phyloP scores from a whole-genome alignment of 35 echinoderm and acorn worm genomes.

The Heliocidaris erythrogramma region DNA sequence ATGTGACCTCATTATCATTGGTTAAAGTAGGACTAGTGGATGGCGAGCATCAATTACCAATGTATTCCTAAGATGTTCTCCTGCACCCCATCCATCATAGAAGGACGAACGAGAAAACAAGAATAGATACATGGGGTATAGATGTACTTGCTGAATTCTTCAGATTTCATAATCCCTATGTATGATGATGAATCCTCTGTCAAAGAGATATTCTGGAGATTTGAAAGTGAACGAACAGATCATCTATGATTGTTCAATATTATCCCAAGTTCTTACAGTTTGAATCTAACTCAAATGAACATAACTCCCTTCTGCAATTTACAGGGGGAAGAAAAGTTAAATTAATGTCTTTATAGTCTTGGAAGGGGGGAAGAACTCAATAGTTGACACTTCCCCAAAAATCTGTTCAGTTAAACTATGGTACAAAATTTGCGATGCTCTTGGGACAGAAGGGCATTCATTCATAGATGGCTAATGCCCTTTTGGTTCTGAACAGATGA shows the following conservation, averaged over 20 bases:
- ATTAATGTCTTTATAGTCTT: too few species aligned
- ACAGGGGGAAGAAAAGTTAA: too few species aligned
- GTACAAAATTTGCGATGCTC: too few species aligned
- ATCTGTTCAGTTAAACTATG: too few species aligned
- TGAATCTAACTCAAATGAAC: too few species aligned
- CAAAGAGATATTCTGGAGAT: neutral
- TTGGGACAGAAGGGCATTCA: too few species aligned
- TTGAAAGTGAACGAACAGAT: neutral
- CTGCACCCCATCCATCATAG: neutral
- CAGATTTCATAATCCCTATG: neutral
- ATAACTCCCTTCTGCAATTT: too few species aligned
- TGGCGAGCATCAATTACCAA: neutral
- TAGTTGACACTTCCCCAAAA: too few species aligned
- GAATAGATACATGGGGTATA: neutral
- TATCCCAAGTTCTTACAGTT: too few species aligned
- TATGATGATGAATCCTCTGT: neutral
- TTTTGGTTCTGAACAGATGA: too few species aligned
- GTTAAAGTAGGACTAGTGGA: neutral
- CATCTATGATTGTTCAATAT: neutral
- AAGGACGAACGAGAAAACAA: neutral
- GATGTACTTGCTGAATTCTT: conserved; percentile 10
- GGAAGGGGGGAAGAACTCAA: too few species aligned
- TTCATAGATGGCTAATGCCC: too few species aligned
- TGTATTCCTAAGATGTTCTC: neutral
- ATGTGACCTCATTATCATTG: neutral